Evolutionary conservation across 1,140 invertebrate species (phyloP), one percentile per base, ranked within the genome.

Genomic region (Cotesia typhae): DNA sequence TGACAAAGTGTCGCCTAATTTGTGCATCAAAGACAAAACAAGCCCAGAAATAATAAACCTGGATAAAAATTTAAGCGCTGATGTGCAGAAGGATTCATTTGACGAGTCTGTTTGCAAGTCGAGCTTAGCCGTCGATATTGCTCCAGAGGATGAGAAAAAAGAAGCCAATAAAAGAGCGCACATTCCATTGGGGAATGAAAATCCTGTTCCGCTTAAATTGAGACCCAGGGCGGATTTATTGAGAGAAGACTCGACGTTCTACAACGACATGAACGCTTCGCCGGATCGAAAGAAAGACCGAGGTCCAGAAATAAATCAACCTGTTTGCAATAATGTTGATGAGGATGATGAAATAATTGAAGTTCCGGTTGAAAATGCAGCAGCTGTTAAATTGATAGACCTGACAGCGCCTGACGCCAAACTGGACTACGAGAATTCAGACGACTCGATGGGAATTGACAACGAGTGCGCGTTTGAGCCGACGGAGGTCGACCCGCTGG

Each of bases 381-480:
- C 4, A 28, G 10, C 20, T 61, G 28, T 61, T 12, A 61, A 61
- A 61, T 36, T 28, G 12, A 65, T 14, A n/a, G 63, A 12, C 4
- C 41, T 37, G 3, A 41, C n/a, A 6, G 78, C 41, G 41, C 1
- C 6, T 47, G 41, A 81, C 5, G 51, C 75, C 5, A 73, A 79
- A 72, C 57, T 37, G 4, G 66, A 63, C 12, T 51, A 74, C 57
- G 53, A 71, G 9, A 68, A 71, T 2, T 83, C 83, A 0, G 81
- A 83, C 4, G 81, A 85, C 60, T 86, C 84, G n/a, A 82, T 71
- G 75, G 82, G 77, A 0, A 76, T 75, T 17, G 80, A 86, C 5
- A 83, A 85, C 12, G 83, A 83, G 4, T 76, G 74, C 37, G 60
- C 77, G n/a, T 85, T 85, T 35, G 70, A 77, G 20, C 67, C 74